Conservation (phyloP, 2,888 invertebrate genomes). For the Noctua janthe region DNA sequence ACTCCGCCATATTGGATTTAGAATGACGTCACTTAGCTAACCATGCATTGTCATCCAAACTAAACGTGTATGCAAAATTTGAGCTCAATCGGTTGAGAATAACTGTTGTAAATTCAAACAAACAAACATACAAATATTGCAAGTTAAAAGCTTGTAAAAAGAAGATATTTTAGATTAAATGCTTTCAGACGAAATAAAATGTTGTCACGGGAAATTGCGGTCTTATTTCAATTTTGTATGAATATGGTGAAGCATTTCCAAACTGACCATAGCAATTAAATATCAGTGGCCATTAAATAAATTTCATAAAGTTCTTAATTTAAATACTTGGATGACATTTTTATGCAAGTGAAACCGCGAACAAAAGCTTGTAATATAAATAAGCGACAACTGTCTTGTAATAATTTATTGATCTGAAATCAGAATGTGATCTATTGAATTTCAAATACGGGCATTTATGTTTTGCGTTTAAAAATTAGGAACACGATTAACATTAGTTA, state of each 20-base stretch:
- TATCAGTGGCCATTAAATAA: neutral
- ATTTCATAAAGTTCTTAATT: neutral
- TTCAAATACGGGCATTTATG: constrained; percentile 31
- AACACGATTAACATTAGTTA: neutral
- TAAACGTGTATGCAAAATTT: too few species aligned
- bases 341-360: neutral
- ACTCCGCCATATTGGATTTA: too few species aligned
- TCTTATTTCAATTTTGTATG: neutral
- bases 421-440: constrained; percentile 54
- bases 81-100: too few species aligned
- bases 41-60: too few species aligned
- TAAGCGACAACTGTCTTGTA: constrained; percentile 6
- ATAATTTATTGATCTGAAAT: constrained; percentile 32
- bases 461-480: constrained; percentile 17
- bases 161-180: neutral
- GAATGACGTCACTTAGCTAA: too few species aligned
- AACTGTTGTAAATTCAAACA: too few species aligned
- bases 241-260: neutral
- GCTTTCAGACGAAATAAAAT: neutral
- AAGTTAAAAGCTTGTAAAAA: neutral
- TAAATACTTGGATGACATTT: neutral
- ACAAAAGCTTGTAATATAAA: neutral
- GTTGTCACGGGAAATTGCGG: neutral
- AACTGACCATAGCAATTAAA: neutral
- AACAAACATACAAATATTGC: too few species aligned